Evolutionary conservation across 2,888 invertebrate genomes (phyloP).

Genomic region (Timema podura): DNA sequence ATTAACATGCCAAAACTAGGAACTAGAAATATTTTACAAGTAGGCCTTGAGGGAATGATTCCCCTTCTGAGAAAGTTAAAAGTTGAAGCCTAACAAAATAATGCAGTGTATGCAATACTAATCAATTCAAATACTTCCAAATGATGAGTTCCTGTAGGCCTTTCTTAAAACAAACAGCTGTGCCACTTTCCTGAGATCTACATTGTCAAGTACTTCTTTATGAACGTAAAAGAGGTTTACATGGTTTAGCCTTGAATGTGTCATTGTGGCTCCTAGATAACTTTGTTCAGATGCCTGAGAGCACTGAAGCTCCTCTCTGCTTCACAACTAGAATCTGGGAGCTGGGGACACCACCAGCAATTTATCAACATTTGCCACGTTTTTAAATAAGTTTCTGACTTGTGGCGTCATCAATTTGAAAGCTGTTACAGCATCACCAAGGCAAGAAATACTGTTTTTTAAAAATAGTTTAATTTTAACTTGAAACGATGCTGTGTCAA

Average conservation of each 20-base stretch:
- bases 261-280: neutral
- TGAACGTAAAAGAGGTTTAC: neutral
- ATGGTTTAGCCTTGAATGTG: conserved; percentile 7
- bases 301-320: conserved; percentile 9
- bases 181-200: conserved; percentile 1
- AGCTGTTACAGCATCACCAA: conserved; percentile 2
- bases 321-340: conserved; percentile 9
- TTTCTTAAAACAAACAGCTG: neutral
- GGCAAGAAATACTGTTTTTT: neutral
- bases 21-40: too few species aligned
- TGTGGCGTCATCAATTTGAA: conserved; percentile 2
- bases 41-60: too few species aligned
- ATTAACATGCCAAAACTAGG: too few species aligned
- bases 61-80: too few species aligned
- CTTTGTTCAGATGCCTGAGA: neutral
- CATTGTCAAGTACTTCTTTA: conserved; percentile 6
- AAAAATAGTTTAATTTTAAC: conserved; percentile 5
- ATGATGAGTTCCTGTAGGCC: conserved; percentile 3
- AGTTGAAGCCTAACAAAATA: too few species aligned
- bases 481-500: neutral
- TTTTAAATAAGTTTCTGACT: conserved; percentile 9
- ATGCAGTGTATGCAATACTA: too few species aligned
- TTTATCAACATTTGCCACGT: neutral
- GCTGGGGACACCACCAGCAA: conserved; percentile 6
- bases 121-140: too few species aligned